A percentile compares a stretch with the other conserved stretches of the same genome.
These are phyloP conservation scores for Spodoptera frugiperda DNA, from an alignment of 1,140 invertebrate species.

Conservation along the genomic window DNA sequence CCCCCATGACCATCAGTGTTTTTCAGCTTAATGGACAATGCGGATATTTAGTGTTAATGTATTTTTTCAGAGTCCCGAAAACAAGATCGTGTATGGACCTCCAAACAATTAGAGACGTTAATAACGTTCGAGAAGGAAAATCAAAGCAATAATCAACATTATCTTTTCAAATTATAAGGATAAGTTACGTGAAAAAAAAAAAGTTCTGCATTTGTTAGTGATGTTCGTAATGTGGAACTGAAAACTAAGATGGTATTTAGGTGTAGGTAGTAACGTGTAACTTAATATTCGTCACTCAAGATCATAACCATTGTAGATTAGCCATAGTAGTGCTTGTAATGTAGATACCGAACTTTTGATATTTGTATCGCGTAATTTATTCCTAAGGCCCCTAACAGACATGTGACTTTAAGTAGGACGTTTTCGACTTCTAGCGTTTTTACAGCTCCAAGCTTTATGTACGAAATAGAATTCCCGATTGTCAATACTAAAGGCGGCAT, in stretches of 20 bases:
- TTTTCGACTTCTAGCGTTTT: too few species aligned
- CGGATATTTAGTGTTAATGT: conserved; percentile 39
- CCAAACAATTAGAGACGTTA: conserved; percentile 41
- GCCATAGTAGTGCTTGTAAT: conserved; percentile 68
- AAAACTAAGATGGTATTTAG: conserved; percentile 38
- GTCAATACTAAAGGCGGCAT: too few species aligned
- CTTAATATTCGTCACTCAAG: conserved; percentile 38
- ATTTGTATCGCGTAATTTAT: conserved; percentile 75
- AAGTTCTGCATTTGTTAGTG: conserved; percentile 34
- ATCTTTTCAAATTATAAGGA: conserved; percentile 59
- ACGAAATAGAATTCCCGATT: too few species aligned
- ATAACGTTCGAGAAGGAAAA: conserved; percentile 53
- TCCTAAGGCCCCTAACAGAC: conserved; percentile 57
- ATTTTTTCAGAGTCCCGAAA: conserved; percentile 79
- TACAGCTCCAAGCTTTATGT: too few species aligned
- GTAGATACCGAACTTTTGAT: conserved; percentile 73
- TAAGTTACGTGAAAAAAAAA: conserved; percentile 46
- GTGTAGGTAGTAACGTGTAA: conserved; percentile 38
- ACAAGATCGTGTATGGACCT: conserved; percentile 64
- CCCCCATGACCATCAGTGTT: conserved; percentile 47
- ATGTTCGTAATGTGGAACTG: conserved; percentile 40
- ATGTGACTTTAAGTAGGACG: too few species aligned
- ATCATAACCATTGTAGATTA: conserved; percentile 54
- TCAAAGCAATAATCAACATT: conserved; percentile 80
- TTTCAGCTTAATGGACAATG: conserved; percentile 39